Evolutionary conservation across 1,140 invertebrate genomes (phyloP).

Genomic region (Drosophila repleta): DNA sequence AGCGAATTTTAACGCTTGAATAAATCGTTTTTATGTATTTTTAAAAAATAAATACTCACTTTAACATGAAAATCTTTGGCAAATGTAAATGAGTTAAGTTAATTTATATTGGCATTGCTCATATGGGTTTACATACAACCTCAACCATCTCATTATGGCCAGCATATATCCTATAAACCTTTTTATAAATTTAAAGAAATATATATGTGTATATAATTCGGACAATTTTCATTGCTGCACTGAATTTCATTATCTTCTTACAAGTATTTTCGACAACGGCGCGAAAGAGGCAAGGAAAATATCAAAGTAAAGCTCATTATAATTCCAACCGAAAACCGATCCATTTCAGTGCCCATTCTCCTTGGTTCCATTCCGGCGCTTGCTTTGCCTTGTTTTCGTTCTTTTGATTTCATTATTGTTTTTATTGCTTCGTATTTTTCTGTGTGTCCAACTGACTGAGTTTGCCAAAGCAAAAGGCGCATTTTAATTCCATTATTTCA

Average conservation of each 20-base stretch:
- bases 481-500: conserved; percentile 79
- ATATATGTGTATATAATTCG: too few relatives aligned
- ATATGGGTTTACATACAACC: too few relatives aligned
- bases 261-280: conserved; percentile 14
- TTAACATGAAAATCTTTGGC: not conserved
- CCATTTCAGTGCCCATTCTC: conserved; percentile 51
- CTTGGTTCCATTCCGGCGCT: conserved; percentile 29
- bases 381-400: conserved; percentile 52
- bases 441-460: conserved; percentile 74
- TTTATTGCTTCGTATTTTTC: conserved; percentile 67
- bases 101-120: too few relatives aligned
- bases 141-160: too few relatives aligned
- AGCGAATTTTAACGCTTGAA: conserved; percentile 65
- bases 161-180: too few relatives aligned
- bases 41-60: not conserved
- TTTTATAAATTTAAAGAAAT: too few relatives aligned
- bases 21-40: conserved; percentile 50
- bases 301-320: conserved; percentile 67
- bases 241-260: conserved; percentile 11
- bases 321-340: conserved; percentile 57
- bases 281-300: conserved; percentile 13
- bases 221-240: not conserved
- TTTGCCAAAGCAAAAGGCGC: conserved; percentile 67
- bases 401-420: conserved; percentile 80
- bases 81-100: too few relatives aligned